These are phyloP conservation scores for Gambusia affinis DNA, from an alignment of 2,113 vertebrate species.

Conservation along the genomic window DNA sequence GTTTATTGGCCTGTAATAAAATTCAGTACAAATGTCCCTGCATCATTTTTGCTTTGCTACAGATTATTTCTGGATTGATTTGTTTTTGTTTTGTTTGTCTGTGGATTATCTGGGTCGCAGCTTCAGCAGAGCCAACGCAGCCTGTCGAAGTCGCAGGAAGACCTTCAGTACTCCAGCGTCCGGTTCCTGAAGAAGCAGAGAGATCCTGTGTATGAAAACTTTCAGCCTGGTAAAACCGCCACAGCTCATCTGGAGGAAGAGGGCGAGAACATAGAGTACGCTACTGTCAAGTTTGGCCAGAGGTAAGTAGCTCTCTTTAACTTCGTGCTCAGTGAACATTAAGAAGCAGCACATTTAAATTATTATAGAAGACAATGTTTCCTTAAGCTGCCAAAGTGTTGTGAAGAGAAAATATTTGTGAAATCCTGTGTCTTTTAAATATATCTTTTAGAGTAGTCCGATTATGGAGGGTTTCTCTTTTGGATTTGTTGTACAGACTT, in stretches of 20 bases:
- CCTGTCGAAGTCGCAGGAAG: slow-evolving; percentile 10
- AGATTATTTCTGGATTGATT: no score
- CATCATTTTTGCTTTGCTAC: no score
- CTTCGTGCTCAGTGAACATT: background rate
- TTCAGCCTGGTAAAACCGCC: background rate
- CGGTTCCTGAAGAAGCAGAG: background rate
- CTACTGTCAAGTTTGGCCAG: background rate
- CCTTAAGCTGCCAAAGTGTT: no score
- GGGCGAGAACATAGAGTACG: background rate
- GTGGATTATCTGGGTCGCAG: no score
- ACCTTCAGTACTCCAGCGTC: slow-evolving; percentile 36
- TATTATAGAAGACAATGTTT: no score
- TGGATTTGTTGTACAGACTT: background rate
- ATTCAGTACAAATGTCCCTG: no score
- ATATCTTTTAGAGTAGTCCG: background rate
- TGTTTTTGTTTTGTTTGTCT: no score
- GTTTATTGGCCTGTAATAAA: no score
- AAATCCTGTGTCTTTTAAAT: no score
- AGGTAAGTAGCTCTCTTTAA: background rate
- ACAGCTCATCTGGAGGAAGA: background rate
- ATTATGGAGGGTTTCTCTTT: background rate
- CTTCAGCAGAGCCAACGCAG: background rate
- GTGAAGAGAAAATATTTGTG: no score
- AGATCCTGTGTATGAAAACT: slow-evolving; percentile 26
- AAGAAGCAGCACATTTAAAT: no score